These are phyloP conservation scores for Netta rufina DNA, from an alignment of 2,797 vertebrate species.

Conservation along the genomic window DNA sequence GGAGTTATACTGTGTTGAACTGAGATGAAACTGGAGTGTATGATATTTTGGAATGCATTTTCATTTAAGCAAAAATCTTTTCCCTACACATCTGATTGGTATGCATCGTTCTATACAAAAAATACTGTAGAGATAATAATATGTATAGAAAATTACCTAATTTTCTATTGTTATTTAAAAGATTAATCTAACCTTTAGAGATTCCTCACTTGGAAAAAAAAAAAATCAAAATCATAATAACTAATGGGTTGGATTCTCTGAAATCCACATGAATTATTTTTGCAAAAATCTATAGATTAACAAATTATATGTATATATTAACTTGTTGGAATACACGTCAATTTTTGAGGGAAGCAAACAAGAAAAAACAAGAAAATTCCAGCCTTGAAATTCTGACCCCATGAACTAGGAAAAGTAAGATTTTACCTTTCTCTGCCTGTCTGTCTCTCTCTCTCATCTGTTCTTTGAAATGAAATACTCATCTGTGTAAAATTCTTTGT, in stretches of 20 bases:
- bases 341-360: not conserved
- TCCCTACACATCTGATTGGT: not conserved
- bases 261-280: not conserved
- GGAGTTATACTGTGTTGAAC: not conserved
- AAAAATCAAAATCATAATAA: not conserved
- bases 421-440: not conserved
- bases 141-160: not conserved
- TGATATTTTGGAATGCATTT: not conserved
- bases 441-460: not conserved
- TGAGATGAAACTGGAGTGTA: not conserved
- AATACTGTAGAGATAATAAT: not conserved
- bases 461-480: not conserved
- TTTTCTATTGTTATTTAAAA: not conserved
- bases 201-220: not conserved
- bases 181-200: not conserved
- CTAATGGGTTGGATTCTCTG: not conserved
- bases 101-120: not conserved
- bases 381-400: not conserved
- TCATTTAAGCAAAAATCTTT: not conserved
- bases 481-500: not conserved
- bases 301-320: not conserved
- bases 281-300: not conserved
- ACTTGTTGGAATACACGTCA: not conserved
- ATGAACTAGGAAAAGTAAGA: not conserved
- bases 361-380: not conserved